Conservation (phyloP, 1,140 invertebrate species). For the Macrobrachium rosenbergii region DNA sequence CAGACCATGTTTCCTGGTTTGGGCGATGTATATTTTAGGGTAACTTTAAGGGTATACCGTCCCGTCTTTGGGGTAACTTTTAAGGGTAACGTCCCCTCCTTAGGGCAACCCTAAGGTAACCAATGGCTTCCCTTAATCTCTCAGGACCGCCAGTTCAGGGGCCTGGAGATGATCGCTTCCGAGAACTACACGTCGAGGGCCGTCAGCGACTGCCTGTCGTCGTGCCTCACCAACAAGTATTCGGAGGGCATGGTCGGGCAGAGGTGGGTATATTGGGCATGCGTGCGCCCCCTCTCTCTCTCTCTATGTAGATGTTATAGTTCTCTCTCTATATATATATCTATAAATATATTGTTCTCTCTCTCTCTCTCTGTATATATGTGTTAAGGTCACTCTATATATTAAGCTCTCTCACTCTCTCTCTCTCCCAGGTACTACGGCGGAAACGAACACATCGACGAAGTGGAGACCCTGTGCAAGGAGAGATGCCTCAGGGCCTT, state of each 20-base stretch:
- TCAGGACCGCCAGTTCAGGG: slow-evolving; percentile 80
- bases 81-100: too few species aligned
- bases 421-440: slow-evolving; percentile 86
- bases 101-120: too few species aligned
- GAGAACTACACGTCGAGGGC: slow-evolving; percentile 97
- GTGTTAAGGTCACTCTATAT: too few species aligned
- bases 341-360: too few species aligned
- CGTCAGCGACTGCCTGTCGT: slow-evolving; percentile 91
- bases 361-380: too few species aligned
- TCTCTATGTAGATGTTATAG: too few species aligned
- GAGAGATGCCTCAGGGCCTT: slow-evolving; percentile 88
- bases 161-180: slow-evolving; percentile 96
- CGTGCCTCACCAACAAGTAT: slow-evolving; percentile 97
- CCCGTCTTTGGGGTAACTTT: too few species aligned
- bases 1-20: background rate
- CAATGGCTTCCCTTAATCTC: background rate
- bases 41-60: too few species aligned
- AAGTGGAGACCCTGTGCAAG: slow-evolving; percentile 89
- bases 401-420: too few species aligned
- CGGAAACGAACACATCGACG: slow-evolving; percentile 96
- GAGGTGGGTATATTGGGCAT: slow-evolving; percentile 81
- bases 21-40: too few species aligned
- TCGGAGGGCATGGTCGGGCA: slow-evolving; percentile 93
- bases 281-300: background rate
- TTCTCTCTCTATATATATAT: too few species aligned